These are phyloP conservation scores for Limonius californicus DNA, from an alignment of 1,140 invertebrate species.

Conservation along the genomic window DNA sequence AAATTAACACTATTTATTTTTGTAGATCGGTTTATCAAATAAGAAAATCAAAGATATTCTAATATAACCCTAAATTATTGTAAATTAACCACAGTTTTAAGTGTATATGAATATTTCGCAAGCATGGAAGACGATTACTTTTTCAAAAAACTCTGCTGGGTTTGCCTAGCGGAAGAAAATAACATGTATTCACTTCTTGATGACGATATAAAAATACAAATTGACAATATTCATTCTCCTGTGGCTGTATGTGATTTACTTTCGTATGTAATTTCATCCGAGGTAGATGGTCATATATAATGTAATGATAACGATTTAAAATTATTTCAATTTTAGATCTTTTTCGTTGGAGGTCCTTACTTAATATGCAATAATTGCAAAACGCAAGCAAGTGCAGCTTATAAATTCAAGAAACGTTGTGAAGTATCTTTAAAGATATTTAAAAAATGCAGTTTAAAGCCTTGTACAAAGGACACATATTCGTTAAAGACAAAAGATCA, in stretches of 20 bases:
- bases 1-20: too few species aligned
- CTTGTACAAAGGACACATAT: background rate
- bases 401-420: constrained; percentile 7
- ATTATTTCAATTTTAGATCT: background rate
- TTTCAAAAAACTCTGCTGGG: background rate
- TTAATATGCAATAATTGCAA: constrained; percentile 12
- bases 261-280: background rate
- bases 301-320: too few species aligned
- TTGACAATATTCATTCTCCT: background rate
- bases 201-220: background rate
- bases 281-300: too few species aligned
- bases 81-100: too few species aligned
- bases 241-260: background rate
- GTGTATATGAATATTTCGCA: too few species aligned
- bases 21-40: too few species aligned
- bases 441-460: background rate
- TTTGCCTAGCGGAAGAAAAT: background rate
- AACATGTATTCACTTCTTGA: background rate
- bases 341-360: background rate
- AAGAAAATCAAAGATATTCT: too few species aligned
- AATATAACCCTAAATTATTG: too few species aligned
- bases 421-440: background rate
- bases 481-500: too few species aligned
- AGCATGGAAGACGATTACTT: background rate
- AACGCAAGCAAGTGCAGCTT: background rate